A percentile compares a stretch with the other conserved stretches of the same genome.
phyloP scores from a whole-genome alignment of 1,140 invertebrate species.

The Andricus grossulariae region DNA sequence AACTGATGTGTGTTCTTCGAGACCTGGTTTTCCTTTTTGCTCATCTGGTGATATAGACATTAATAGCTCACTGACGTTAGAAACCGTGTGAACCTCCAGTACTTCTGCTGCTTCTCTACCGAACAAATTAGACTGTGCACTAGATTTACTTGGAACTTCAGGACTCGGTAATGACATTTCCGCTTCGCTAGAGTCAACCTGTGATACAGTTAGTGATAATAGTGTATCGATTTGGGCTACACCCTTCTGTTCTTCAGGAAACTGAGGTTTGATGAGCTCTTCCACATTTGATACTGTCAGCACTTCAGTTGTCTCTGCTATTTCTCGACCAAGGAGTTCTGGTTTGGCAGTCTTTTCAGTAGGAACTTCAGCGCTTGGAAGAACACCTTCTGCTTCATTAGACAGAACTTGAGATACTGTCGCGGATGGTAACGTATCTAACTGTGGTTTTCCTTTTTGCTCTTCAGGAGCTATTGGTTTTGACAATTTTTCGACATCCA shows the following conservation, averaged over 20 bases:
- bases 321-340: constrained; percentile 60
- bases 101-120: constrained; percentile 67
- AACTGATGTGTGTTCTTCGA: constrained; percentile 50
- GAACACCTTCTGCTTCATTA: constrained; percentile 57
- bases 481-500: constrained; percentile 51
- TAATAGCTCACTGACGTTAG: constrained; percentile 50
- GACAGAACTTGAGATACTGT: constrained; percentile 57
- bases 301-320: constrained; percentile 63
- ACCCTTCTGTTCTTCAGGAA: constrained; percentile 54
- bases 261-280: constrained; percentile 51
- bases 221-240: constrained; percentile 51
- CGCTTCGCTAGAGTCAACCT: constrained; percentile 52
- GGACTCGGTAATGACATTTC: constrained; percentile 38
- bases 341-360: constrained; percentile 56
- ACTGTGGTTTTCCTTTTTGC: constrained; percentile 47
- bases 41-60: constrained; percentile 49
- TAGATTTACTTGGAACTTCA: constrained; percentile 45
- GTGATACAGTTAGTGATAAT: constrained; percentile 52
- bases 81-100: constrained; percentile 56
- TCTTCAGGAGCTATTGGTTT: constrained; percentile 49
- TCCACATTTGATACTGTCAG: constrained; percentile 56
- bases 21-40: constrained; percentile 50
- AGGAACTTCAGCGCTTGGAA: constrained; percentile 49
- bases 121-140: constrained; percentile 46
- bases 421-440: constrained; percentile 60